These are phyloP conservation scores for Drosophila littoralis DNA, from an alignment of 1,140 invertebrate species.

Conservation along the genomic window DNA sequence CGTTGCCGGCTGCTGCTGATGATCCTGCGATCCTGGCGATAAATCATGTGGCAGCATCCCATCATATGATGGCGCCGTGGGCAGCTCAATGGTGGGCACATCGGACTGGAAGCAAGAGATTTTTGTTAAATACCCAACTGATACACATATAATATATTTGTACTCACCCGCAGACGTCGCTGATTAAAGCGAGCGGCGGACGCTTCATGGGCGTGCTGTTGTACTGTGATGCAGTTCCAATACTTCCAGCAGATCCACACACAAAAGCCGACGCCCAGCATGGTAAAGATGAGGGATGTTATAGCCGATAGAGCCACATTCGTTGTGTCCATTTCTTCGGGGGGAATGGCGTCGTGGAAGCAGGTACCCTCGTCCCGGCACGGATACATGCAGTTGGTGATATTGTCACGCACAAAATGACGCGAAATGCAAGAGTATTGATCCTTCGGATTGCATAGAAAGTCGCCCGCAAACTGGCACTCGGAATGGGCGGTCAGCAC, in stretches of 20 bases:
- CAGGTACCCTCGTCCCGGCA: slow-evolving; percentile 78
- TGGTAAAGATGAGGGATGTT: slow-evolving; percentile 82
- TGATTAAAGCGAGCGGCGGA: slow-evolving; percentile 71
- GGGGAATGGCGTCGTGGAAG: slow-evolving; percentile 63
- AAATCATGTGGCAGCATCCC: slow-evolving; percentile 44
- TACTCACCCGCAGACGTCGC: slow-evolving; percentile 57
- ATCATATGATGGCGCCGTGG: slow-evolving; percentile 46
- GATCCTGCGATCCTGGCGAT: slow-evolving; percentile 34
- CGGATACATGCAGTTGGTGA: slow-evolving; percentile 78
- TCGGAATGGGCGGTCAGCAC: slow-evolving; percentile 75
- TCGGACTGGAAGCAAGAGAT: slow-evolving; percentile 47
- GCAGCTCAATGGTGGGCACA: slow-evolving; percentile 74
- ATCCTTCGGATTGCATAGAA: slow-evolving; percentile 74
- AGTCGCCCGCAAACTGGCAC: slow-evolving; percentile 70
- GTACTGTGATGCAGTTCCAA: slow-evolving; percentile 81
- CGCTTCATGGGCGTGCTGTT: slow-evolving; percentile 76
- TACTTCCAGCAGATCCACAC: slow-evolving; percentile 84
- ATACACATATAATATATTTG: background rate
- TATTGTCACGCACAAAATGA: slow-evolving; percentile 77
- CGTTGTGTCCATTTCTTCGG: slow-evolving; percentile 67
- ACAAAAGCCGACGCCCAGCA: slow-evolving; percentile 81
- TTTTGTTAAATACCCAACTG: background rate
- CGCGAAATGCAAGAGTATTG: slow-evolving; percentile 77
- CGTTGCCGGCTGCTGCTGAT: slow-evolving; percentile 53
- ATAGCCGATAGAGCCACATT: slow-evolving; percentile 80